Conservation (phyloP, 2,888 invertebrate species). For the Periphyllus acericola region DNA sequence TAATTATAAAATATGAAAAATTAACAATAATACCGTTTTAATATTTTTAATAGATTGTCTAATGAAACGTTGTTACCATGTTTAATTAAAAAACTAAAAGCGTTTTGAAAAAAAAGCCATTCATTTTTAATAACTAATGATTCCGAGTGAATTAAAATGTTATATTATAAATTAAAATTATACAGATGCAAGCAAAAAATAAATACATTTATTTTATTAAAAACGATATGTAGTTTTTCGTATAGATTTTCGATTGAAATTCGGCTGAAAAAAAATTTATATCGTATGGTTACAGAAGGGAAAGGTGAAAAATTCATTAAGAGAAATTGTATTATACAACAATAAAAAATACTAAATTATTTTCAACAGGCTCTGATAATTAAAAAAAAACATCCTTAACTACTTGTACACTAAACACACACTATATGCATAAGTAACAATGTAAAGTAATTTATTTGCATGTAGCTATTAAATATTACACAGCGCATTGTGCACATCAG, state of each 20-base stretch:
- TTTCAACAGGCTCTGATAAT: neutral
- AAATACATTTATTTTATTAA: neutral
- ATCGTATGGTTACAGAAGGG: neutral
- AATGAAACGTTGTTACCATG: neutral
- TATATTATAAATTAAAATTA: neutral
- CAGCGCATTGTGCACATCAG: neutral
- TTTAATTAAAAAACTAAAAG: neutral
- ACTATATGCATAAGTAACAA: neutral
- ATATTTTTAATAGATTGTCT: too few species aligned
- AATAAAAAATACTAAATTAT: constrained; percentile 14
- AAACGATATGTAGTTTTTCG: neutral
- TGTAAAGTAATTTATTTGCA: neutral
- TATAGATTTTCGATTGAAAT: neutral
- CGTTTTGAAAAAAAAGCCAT: neutral
- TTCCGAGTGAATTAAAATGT: neutral
- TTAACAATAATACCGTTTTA: neutral
- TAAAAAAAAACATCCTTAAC: neutral
- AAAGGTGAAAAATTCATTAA: constrained; percentile 31
- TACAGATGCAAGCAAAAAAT: neutral
- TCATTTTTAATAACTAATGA: neutral
- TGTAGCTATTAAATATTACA: neutral
- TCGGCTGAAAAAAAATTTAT: neutral
- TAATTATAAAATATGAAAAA: neutral
- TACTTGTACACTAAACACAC: neutral
- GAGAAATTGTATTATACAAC: constrained; percentile 11